Evolutionary conservation across 2,888 invertebrate genomes (phyloP).

Genomic region (Calameuta idolon): DNA sequence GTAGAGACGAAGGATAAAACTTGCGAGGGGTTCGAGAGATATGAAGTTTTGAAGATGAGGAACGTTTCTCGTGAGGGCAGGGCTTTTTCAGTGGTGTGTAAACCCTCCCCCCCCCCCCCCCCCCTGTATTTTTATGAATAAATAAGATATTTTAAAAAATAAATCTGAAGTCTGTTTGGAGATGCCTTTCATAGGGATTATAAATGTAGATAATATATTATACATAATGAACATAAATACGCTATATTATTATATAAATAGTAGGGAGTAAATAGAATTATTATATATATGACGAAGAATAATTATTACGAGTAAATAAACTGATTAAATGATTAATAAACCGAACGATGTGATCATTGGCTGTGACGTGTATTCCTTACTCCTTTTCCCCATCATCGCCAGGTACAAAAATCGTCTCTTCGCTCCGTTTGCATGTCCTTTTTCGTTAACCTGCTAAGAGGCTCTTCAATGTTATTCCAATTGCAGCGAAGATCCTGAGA

Average conservation of each 20-base stretch:
- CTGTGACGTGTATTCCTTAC: neutral
- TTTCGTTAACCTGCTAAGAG: neutral
- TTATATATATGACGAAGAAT: constrained; percentile 60
- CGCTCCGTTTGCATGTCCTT: neutral
- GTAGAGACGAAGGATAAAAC: neutral
- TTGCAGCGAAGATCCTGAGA: neutral
- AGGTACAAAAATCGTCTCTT: neutral
- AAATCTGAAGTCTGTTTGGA: constrained; percentile 68
- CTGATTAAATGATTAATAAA: constrained; percentile 64
- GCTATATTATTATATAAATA: constrained; percentile 59
- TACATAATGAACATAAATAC: constrained; percentile 66
- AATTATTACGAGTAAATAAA: constrained; percentile 66
- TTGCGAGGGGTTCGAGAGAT: neutral
- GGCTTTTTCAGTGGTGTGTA: constrained; percentile 39
- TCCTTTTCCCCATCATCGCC: neutral
- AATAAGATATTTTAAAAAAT: constrained; percentile 67
- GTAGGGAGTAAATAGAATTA: constrained; percentile 59
- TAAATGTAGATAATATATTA: constrained; percentile 68
- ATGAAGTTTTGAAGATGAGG: neutral
- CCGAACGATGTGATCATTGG: constrained; percentile 15
- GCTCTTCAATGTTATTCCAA: neutral
- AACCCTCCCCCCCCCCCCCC: constrained; percentile 17
- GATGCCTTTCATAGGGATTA: constrained; percentile 68
- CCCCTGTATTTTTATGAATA: constrained; percentile 67
- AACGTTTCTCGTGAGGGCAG: constrained; percentile 21